phyloP scores from a whole-genome alignment of 2,113 vertebrate genomes.

The Pterophyllum scalare region DNA sequence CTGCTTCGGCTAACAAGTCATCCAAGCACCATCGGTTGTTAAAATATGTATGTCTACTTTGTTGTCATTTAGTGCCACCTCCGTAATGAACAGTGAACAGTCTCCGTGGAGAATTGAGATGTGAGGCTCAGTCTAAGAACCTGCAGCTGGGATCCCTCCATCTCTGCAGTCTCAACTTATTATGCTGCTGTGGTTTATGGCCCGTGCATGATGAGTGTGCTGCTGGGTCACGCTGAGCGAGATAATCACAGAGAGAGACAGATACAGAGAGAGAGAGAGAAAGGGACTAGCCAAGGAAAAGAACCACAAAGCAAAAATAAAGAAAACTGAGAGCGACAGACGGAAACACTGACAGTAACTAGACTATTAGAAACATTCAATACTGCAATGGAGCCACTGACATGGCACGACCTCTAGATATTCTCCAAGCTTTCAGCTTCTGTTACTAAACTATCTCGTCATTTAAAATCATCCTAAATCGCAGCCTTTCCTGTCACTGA shows the following conservation, averaged over 20 bases:
- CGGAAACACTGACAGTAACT: background rate
- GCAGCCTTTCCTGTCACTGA: background rate
- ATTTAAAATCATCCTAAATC: background rate
- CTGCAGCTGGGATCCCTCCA: constrained; percentile 28
- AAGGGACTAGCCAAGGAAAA: background rate
- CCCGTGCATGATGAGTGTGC: constrained; percentile 53
- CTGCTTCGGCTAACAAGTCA: constrained; percentile 35
- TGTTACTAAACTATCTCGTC: background rate
- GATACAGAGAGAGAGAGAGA: background rate
- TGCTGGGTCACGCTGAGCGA: constrained; percentile 28
- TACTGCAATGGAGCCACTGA: background rate
- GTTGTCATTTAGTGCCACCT: constrained; percentile 32
- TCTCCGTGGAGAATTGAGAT: background rate
- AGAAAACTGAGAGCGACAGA: background rate
- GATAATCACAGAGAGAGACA: constrained; percentile 1
- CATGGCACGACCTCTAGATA: background rate
- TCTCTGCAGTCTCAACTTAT: constrained; percentile 39
- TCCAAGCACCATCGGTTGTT: constrained; percentile 3
- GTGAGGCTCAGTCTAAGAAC: constrained; percentile 15
- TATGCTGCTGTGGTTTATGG: constrained; percentile 59
- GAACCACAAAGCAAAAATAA: background rate
- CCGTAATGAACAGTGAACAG: constrained; percentile 33
- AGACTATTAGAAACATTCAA: background rate
- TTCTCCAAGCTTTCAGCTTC: background rate
- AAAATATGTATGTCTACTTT: constrained; percentile 30